A percentile compares a stretch with the other conserved stretches of the same genome.
Conservation (phyloP, 2,113 vertebrate genomes). For the Chaetura pelagica region DNA sequence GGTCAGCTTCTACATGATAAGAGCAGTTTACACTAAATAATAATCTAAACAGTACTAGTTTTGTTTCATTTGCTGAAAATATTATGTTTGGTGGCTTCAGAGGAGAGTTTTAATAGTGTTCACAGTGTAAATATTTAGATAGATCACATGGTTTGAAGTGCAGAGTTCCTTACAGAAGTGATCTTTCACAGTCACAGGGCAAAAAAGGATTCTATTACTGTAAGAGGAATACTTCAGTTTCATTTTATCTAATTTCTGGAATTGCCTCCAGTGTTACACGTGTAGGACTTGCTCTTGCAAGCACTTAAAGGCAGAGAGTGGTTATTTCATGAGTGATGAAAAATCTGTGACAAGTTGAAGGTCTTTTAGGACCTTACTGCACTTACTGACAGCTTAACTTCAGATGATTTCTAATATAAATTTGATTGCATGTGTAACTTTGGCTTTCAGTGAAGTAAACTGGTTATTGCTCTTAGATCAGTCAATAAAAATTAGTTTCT, state of each 20-base stretch:
- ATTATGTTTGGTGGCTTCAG: not conserved
- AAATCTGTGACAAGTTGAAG: not conserved
- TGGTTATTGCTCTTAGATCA: not conserved
- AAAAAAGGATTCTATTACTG: not conserved
- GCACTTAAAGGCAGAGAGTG: not conserved
- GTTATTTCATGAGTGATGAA: not conserved
- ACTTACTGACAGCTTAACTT: not conserved
- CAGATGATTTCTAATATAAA: not conserved
- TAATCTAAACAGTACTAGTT: not conserved
- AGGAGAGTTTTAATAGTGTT: not conserved
- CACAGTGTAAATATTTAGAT: conserved; percentile 32
- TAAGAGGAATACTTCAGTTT: not conserved
- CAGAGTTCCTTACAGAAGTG: not conserved
- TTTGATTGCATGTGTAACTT: not conserved
- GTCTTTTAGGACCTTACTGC: not conserved
- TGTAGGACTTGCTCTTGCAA: not conserved
- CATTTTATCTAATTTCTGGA: not conserved
- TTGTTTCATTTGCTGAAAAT: not conserved
- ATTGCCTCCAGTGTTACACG: not conserved
- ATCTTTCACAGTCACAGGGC: not conserved
- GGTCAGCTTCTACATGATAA: not conserved
- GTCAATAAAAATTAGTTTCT: not conserved
- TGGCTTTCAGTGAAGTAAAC: not conserved
- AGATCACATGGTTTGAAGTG: not conserved
- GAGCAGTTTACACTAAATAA: not conserved